A percentile compares a stretch with the other conserved stretches of the same genome.
Evolutionary conservation across 2,797 vertebrate species (phyloP).

Genomic region (Cheirogaleus major): DNA sequence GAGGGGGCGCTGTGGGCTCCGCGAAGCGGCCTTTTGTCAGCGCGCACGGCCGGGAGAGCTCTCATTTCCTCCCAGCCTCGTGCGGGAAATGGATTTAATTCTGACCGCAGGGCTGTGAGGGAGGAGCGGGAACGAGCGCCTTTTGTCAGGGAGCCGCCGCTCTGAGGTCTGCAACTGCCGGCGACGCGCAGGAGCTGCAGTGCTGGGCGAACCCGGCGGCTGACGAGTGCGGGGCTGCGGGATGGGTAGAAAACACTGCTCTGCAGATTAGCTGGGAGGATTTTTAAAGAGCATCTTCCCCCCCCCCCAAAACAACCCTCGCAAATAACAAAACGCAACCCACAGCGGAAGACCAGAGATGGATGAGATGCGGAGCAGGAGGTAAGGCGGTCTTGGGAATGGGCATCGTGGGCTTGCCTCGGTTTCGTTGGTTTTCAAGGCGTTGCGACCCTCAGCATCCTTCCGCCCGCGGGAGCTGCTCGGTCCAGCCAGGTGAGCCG

Average conservation of each 20-base stretch:
- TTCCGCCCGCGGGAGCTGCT: neutral
- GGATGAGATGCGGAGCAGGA: neutral
- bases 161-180: neutral
- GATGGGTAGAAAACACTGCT: slow-evolving; percentile 24
- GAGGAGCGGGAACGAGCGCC: slow-evolving; percentile 37
- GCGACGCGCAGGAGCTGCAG: neutral
- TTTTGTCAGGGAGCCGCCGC: slow-evolving; percentile 52
- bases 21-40: slow-evolving; percentile 77
- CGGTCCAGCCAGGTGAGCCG: neutral
- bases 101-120: slow-evolving; percentile 26
- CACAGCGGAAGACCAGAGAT: neutral
- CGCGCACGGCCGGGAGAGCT: slow-evolving; percentile 8
- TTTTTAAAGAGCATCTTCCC: neutral
- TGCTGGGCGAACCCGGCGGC: neutral
- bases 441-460: neutral
- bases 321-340: neutral
- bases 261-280: slow-evolving; percentile 51
- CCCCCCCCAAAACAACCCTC: neutral
- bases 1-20: slow-evolving; percentile 75
- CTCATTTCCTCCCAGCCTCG: slow-evolving; percentile 62
- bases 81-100: slow-evolving; percentile 70
- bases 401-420: neutral
- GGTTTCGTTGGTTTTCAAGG: neutral
- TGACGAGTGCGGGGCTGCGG: neutral
- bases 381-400: slow-evolving; percentile 60